These are phyloP conservation scores for Ctenochaetus hawaiiensis DNA, from an alignment of 2,797 vertebrate species.

Conservation along the genomic window DNA sequence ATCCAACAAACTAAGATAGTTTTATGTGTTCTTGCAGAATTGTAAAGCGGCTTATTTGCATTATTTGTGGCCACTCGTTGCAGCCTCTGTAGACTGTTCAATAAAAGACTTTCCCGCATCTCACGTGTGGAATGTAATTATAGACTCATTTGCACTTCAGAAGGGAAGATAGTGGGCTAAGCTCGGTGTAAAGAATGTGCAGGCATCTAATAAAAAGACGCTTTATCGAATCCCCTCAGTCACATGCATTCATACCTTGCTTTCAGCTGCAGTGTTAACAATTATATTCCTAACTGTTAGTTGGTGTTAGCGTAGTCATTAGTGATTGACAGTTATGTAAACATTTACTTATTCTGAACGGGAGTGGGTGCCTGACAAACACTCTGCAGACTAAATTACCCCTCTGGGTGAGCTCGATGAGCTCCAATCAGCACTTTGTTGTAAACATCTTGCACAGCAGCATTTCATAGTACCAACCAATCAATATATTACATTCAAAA, in stretches of 20 bases:
- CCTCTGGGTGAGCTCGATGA: constrained; percentile 54
- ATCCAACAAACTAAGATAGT: constrained; percentile 9
- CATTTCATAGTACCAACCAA: constrained; percentile 47
- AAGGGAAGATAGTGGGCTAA: constrained; percentile 64
- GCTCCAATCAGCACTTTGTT: constrained; percentile 65
- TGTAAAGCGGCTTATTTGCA: constrained; percentile 58
- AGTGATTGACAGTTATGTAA: constrained; percentile 63
- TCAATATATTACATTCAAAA: constrained; percentile 43
- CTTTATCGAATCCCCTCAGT: constrained; percentile 53
- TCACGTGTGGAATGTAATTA: constrained; percentile 79
- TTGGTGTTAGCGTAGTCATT: constrained; percentile 39
- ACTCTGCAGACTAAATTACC: constrained; percentile 61
- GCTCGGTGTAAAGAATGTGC: constrained; percentile 58
- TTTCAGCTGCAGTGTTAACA: constrained; percentile 41
- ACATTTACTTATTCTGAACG: constrained; percentile 65
- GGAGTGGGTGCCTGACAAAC: constrained; percentile 61
- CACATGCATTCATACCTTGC: constrained; percentile 28
- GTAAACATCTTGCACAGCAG: constrained; percentile 48
- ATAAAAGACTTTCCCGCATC: constrained; percentile 61
- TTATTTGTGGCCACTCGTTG: constrained; percentile 56
- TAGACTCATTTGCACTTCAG: constrained; percentile 81
- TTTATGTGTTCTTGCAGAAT: constrained; percentile 27
- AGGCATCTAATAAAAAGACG: constrained; percentile 64
- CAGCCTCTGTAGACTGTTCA: constrained; percentile 56
- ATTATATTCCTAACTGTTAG: constrained; percentile 43